Evolutionary conservation across 2,797 vertebrate species (phyloP).

Genomic region (Sebastes ruberrimus): DNA sequence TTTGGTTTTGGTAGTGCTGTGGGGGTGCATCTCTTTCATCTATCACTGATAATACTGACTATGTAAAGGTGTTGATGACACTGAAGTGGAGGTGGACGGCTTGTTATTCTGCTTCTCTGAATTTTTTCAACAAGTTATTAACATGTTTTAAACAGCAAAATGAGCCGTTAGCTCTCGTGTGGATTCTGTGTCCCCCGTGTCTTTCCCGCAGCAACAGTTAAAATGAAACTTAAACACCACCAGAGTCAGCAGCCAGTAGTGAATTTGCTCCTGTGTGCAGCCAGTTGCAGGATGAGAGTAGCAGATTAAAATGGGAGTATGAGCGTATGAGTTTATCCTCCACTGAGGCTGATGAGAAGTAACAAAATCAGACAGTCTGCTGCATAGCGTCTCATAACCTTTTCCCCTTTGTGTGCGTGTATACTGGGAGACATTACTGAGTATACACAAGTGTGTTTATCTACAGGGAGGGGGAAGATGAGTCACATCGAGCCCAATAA

Average conservation of each 20-base stretch:
- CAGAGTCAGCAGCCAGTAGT: not conserved
- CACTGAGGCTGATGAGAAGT: conserved; percentile 1
- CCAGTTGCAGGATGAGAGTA: not conserved
- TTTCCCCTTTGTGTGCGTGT: conserved; percentile 12
- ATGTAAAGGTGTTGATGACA: not conserved
- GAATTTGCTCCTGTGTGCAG: not conserved
- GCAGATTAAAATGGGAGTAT: conserved; percentile 11
- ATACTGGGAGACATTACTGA: conserved; percentile 27
- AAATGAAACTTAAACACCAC: not conserved
- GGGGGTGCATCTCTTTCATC: not conserved
- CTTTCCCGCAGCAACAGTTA: not conserved
- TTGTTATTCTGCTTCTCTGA: not conserved
- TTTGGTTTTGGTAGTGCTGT: conserved; percentile 1
- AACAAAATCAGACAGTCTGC: conserved; percentile 20
- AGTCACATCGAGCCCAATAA: conserved; percentile 61
- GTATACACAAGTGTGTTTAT: conserved; percentile 60
- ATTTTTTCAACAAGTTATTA: not conserved
- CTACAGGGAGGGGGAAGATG: conserved; percentile 58
- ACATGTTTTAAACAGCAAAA: not conserved
- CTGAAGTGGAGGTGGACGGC: not conserved
- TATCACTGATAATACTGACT: not conserved
- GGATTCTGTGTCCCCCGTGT: not conserved
- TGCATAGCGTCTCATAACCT: conserved; percentile 31
- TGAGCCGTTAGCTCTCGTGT: not conserved
- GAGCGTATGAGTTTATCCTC: not conserved